These are phyloP conservation scores for Elephantulus edwardii DNA, from an alignment of 2,113 vertebrate genomes.

Conservation along the genomic window DNA sequence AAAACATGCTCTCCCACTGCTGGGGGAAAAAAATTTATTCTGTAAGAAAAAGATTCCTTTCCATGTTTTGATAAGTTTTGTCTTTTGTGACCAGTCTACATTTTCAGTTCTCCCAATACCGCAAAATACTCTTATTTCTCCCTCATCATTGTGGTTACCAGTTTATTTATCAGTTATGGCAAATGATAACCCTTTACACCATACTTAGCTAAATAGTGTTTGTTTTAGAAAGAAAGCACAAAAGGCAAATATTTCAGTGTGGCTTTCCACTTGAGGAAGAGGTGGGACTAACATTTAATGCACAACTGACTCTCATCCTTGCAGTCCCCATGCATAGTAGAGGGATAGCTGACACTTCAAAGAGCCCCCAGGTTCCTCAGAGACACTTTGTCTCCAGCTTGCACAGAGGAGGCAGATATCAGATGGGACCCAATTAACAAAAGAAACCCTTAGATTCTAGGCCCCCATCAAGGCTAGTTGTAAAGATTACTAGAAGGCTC, in stretches of 20 bases:
- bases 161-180: conserved; percentile 85
- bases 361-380: conserved; percentile 22
- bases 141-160: conserved; percentile 79
- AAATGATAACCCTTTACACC: conserved; percentile 78
- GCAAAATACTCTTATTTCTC: conserved; percentile 76
- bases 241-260: conserved; percentile 77
- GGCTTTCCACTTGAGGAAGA: conserved; percentile 73
- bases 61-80: conserved; percentile 74
- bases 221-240: conserved; percentile 82
- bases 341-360: conserved; percentile 46
- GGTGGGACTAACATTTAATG: conserved; percentile 22
- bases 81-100: conserved; percentile 76
- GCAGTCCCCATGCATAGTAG: background rate
- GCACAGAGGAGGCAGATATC: conserved; percentile 33
- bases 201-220: conserved; percentile 85
- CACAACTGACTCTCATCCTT: conserved; percentile 55
- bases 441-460: background rate
- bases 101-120: conserved; percentile 81
- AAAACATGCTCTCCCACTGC: conserved; percentile 55
- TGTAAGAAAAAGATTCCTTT: conserved; percentile 73
- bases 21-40: conserved; percentile 63
- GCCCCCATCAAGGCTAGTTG: conserved; percentile 31
- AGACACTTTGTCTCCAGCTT: background rate
- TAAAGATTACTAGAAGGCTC: background rate
- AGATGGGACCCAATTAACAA: conserved; percentile 44